Base-by-base conservation (phyloP, 2,113 vertebrate species). In the Sisor rabdophorus region DNA sequence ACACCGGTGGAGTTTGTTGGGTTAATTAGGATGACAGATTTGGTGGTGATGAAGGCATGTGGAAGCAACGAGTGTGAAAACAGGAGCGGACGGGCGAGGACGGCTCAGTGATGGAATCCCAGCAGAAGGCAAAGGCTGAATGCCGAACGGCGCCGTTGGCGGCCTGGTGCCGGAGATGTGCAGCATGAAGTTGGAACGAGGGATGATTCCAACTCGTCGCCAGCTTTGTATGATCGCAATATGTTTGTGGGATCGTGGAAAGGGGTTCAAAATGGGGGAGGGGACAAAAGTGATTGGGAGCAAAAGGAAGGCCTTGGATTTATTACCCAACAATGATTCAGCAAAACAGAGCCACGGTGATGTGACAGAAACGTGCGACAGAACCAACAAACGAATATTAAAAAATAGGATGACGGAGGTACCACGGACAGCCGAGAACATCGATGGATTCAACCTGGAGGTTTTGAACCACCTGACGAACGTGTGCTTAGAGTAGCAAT, bases 11-110 rank as follows among this genome's bases (percentile, higher is more conserved):
- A 82, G 77, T 83, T 83, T 80, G 78, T 80, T 83, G 81, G 81
- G 81, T 83, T 83, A 83, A 83, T 83, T 83, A 80, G 75, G 77
- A 71, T 83, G 81, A 83, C 81, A 77, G 81, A 83, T 83, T 77
- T 80, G 71, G 75, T 75, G 20, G 60, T 53, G 71, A 79, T 80
- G 71, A 75, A 83, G 71, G 65, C 76, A 76, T 69, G 69, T 73
- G 69, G 47, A 68, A 76, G 69, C 69, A 74, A 79, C 80, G 74
- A 54, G 77, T 82, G 80, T 30, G 64, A n/a, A 70, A 79, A 67
- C 53, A 73, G 70, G 77, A 73, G 53, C 76, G 36, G n/a, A 73
- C 24, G 81, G 77, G 77, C 77, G 60, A 67, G 26, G 47, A 64
- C 36, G 26, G 59, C 47, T 65, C 52, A 52, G 69, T 80, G 78